Percentiles rank a stretch among this genome's conserved stretches.
Conservation (phyloP, 2,797 vertebrate genomes). For the Ispidina lecontei region DNA sequence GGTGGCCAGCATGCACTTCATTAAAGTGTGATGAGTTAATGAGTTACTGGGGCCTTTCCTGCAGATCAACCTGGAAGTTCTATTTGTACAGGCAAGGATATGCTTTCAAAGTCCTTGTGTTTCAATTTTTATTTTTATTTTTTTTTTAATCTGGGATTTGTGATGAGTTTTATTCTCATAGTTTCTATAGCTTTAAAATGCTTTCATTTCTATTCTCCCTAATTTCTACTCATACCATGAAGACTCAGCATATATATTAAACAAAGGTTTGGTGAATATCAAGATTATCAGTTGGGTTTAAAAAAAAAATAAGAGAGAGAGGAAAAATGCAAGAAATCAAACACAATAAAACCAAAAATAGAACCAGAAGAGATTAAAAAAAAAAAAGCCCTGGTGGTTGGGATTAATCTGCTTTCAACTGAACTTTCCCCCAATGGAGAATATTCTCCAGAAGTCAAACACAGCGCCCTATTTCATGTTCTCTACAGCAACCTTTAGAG, state of each 20-base stretch:
- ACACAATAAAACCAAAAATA: background rate
- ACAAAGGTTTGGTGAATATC: background rate
- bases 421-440: background rate
- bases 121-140: background rate
- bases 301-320: background rate
- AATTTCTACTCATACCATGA: background rate
- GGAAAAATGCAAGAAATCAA: background rate
- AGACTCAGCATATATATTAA: background rate
- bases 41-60: background rate
- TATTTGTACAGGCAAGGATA: background rate
- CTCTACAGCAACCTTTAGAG: constrained; percentile 22
- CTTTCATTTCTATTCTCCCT: background rate
- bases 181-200: background rate
- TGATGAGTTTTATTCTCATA: background rate
- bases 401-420: background rate
- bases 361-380: background rate
- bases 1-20: background rate
- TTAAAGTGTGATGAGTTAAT: background rate
- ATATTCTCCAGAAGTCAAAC: background rate
- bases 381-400: background rate
- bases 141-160: background rate
- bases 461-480: background rate
- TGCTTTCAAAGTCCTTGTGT: background rate
- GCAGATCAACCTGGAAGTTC: background rate
- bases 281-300: background rate